phyloP scores from a whole-genome alignment of 2,888 invertebrate genomes.

The Limnephilus lunatus region DNA sequence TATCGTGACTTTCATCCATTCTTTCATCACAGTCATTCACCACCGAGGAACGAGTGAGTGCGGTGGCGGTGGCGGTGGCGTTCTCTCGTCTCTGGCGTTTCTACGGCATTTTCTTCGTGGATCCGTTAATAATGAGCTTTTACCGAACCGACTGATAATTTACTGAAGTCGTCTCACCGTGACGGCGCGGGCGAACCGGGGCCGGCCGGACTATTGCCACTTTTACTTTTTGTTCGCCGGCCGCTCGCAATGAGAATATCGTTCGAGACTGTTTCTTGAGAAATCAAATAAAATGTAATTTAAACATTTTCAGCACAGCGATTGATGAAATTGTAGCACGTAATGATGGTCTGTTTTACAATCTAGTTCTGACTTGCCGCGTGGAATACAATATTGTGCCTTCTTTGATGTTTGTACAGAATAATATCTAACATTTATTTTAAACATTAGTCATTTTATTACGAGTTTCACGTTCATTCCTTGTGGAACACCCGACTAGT shows the following conservation, averaged over 20 bases:
- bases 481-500: neutral
- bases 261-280: neutral
- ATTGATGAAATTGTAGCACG: neutral
- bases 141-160: constrained; percentile 32
- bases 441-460: neutral
- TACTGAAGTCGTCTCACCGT: constrained; percentile 9
- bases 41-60: neutral
- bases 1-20: constrained; percentile 28
- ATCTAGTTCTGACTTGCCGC: neutral
- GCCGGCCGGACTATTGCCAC: constrained; percentile 16
- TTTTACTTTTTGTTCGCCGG: constrained; percentile 36
- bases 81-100: neutral
- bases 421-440: too few relatives aligned
- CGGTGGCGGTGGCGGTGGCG: neutral
- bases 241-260: neutral
- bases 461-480: neutral
- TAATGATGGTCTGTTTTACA: neutral
- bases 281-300: neutral
- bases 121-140: constrained; percentile 39
- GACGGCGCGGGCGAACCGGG: constrained; percentile 2
- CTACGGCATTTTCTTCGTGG: constrained; percentile 39
- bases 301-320: neutral
- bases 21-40: neutral
- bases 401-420: too few relatives aligned
- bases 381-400: neutral